phyloP scores from a whole-genome alignment of 2,113 vertebrate species.

The Isurus oxyrinchus region DNA sequence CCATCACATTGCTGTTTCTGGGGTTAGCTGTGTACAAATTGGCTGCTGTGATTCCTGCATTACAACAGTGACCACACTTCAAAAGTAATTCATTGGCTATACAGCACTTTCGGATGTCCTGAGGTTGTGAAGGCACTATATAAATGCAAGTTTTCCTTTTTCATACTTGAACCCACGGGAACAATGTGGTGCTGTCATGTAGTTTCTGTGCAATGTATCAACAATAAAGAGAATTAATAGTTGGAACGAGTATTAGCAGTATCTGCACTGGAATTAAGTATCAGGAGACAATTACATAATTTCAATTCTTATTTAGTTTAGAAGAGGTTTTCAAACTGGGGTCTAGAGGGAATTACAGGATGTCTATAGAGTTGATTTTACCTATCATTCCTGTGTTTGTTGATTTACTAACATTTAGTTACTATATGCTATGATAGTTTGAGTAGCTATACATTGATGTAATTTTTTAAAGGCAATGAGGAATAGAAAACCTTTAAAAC shows the following conservation, averaged over 20 bases:
- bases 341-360: not conserved
- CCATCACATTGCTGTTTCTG: not conserved
- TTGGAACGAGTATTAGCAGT: not conserved
- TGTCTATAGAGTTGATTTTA: not conserved
- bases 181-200: not conserved
- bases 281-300: not conserved
- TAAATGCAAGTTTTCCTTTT: not conserved
- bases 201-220: not conserved
- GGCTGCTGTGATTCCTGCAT: not conserved
- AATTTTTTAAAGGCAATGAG: too few species aligned
- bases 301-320: not conserved
- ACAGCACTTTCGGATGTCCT: not conserved
- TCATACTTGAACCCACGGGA: not conserved
- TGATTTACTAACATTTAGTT: not conserved
- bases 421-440: not conserved
- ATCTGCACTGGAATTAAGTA: not conserved
- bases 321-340: not conserved
- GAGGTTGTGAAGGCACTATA: not conserved
- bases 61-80: not conserved
- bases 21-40: not conserved
- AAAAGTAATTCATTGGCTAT: not conserved
- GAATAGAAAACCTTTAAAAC: not conserved
- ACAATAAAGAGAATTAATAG: not conserved
- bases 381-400: not conserved
- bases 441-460: not conserved